Evolutionary conservation across 2,888 invertebrate species (phyloP).

Genomic region (Protonemura montana): DNA sequence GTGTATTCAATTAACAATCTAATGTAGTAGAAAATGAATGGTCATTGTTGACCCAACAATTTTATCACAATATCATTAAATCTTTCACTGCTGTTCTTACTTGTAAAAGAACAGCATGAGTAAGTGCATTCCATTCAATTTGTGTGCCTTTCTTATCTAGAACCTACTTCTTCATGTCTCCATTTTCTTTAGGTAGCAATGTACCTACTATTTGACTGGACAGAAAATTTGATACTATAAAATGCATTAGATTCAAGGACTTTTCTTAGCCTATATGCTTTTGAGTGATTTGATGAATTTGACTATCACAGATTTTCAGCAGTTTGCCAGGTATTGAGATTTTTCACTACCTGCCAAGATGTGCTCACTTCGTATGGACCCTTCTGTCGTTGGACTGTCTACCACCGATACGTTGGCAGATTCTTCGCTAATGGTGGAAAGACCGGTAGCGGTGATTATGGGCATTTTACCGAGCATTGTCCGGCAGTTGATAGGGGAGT

Average conservation of each 20-base stretch:
- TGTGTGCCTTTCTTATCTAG: not conserved
- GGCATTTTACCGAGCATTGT: constrained; percentile 47
- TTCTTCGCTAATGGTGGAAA: constrained; percentile 56
- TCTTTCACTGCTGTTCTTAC: not conserved
- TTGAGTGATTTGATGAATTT: not conserved
- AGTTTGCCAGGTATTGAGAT: constrained; percentile 5
- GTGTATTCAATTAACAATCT: not conserved
- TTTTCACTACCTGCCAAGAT: not conserved
- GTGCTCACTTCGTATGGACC: constrained; percentile 45
- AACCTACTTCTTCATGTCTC: not conserved
- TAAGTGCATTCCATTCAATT: not conserved
- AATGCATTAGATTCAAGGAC: not conserved
- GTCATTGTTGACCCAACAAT: not conserved
- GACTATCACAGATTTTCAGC: constrained; percentile 18
- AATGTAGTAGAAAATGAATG: constrained; percentile 1
- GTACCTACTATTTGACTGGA: not conserved
- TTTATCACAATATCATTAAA: not conserved
- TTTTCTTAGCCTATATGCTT: not conserved
- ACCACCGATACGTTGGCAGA: constrained; percentile 50
- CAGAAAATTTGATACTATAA: not conserved
- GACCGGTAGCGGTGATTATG: constrained; percentile 51
- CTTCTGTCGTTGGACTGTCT: constrained; percentile 53
- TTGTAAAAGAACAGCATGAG: not conserved
- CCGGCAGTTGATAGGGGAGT: constrained; percentile 53
- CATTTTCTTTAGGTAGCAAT: not conserved